Percentiles rank a stretch among this genome's conserved stretches.
These are phyloP conservation scores for Xerus inauris DNA, from an alignment of 2,113 vertebrate species.

Conservation along the genomic window DNA sequence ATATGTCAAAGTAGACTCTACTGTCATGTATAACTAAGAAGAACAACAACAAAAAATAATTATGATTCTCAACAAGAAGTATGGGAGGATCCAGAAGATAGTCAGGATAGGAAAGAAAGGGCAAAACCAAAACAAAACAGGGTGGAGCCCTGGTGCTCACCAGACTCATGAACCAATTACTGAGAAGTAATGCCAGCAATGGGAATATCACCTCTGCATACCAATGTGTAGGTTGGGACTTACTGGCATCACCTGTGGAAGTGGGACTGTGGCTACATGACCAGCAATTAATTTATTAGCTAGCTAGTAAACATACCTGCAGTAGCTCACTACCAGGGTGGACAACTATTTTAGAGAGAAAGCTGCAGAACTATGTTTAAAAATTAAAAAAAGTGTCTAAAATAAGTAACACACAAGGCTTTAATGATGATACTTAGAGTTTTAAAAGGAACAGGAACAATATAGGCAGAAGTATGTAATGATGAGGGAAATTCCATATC, in stretches of 20 bases:
- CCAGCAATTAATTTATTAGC: not conserved
- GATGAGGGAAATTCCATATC: not conserved
- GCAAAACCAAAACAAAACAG: not conserved
- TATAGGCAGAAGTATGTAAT: not conserved
- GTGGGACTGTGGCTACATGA: not conserved
- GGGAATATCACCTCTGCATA: not conserved
- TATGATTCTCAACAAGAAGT: not conserved
- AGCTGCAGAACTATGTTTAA: not conserved
- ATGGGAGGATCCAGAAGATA: not conserved
- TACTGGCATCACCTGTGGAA: not conserved
- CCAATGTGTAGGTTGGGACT: not conserved
- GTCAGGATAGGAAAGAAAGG: not conserved
- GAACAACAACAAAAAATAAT: not conserved
- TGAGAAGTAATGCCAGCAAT: not conserved
- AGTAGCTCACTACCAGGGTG: not conserved
- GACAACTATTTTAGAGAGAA: not conserved
- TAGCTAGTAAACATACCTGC: not conserved
- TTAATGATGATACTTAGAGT: not conserved
- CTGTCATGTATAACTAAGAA: too few species aligned
- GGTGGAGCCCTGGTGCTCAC: not conserved
- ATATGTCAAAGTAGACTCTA: too few species aligned
- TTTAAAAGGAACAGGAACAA: not conserved
- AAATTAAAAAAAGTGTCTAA: not conserved
- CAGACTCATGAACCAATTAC: not conserved
- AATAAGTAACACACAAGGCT: not conserved